Conservation (phyloP, 2,113 vertebrate genomes). For the Panthera uncia region DNA sequence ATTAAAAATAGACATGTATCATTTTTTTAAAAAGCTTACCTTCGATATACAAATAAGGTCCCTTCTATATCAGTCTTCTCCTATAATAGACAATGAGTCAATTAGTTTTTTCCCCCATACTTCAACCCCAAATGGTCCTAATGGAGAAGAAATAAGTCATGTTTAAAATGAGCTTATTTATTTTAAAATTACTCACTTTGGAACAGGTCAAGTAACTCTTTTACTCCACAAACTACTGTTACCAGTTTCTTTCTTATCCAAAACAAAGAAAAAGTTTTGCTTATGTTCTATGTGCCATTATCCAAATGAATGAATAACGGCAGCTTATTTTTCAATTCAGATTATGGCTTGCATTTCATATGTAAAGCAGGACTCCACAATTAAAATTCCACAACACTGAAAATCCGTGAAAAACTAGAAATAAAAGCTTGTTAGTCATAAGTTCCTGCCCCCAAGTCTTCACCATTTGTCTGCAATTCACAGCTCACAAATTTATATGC, state of each 20-base stretch:
- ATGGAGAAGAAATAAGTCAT: neutral
- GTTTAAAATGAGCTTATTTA: conserved; percentile 3
- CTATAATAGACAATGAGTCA: conserved; percentile 83
- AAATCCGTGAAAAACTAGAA: conserved; percentile 37
- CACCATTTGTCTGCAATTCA: neutral
- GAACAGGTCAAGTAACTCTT: neutral
- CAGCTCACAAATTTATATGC: conserved; percentile 11
- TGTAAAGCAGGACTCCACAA: neutral
- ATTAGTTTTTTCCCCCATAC: conserved; percentile 22
- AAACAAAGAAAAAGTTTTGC: neutral
- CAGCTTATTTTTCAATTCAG: conserved; percentile 28
- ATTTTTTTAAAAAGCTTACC: conserved; percentile 85
- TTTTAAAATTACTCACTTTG: conserved; percentile 26
- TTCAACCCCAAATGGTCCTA: neutral
- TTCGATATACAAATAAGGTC: conserved; percentile 96
- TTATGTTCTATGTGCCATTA: neutral
- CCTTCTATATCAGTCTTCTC: conserved; percentile 99
- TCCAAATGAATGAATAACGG: neutral
- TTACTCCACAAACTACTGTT: neutral
- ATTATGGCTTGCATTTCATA: conserved; percentile 7
- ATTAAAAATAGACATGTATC: neutral
- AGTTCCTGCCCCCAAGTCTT: neutral
- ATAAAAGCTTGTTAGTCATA: neutral
- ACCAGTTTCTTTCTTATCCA: neutral
- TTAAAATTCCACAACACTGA: conserved; percentile 6